phyloP scores from a whole-genome alignment of 2,888 invertebrate genomes.

The Tenodera sinensis region DNA sequence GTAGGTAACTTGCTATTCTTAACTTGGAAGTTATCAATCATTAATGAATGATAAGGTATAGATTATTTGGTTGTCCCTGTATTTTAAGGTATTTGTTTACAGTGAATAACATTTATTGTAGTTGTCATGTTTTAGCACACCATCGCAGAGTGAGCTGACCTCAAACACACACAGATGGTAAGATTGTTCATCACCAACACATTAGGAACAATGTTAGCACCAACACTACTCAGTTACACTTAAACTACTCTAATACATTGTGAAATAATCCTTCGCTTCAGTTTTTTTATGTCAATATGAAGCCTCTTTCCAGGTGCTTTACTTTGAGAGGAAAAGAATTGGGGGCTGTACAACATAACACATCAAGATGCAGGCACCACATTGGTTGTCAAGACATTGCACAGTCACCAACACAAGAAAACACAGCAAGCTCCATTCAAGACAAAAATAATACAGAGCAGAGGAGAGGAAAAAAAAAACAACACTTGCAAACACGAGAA shows the following conservation, averaged over 20 bases:
- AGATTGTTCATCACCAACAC: neutral
- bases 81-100: too few species aligned
- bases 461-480: neutral
- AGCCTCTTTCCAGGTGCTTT: conserved; percentile 15
- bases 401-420: conserved; percentile 11
- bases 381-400: conserved; percentile 13
- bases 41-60: too few species aligned
- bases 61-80: too few species aligned
- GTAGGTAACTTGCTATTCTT: too few species aligned
- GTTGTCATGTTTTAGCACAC: neutral
- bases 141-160: neutral
- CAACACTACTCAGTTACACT: neutral
- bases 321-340: conserved; percentile 12
- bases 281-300: neutral
- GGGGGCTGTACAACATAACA: conserved; percentile 10
- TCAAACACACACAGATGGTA: neutral
- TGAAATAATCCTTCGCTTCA: neutral
- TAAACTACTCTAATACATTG: neutral
- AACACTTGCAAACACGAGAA: neutral
- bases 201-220: neutral
- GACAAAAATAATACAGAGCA: neutral
- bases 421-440: conserved; percentile 3
- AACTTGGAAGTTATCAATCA: too few species aligned
- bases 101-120: neutral
- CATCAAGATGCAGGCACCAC: conserved; percentile 8